Evolutionary conservation across 2,888 invertebrate genomes (phyloP), one percentile per base, ranked within the genome.

Genomic region (Nephrotoma appendiculata): DNA sequence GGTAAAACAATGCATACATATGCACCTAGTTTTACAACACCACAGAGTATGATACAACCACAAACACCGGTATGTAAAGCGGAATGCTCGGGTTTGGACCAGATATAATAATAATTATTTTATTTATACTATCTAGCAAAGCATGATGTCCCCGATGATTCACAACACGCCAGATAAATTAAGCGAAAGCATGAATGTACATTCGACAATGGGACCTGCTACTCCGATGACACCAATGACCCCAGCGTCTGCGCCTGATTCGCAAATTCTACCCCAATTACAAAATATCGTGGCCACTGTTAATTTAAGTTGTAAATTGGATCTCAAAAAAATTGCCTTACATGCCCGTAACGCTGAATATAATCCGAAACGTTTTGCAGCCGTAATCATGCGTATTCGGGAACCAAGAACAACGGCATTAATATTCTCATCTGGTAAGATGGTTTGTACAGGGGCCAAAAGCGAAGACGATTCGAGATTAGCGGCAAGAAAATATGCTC

Each of bases 301-400:
- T 0, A 99, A 98, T 91, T 92, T 99, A 86, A 97, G 96, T 89
- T 98, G 98, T 91, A 98, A 97, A 92, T 92, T 99, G 88, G 99
- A 99, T 90, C 93, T 99, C 88, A 99, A 99, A 90, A 98, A 97
- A 92, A 99, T 99, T 89, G 99, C 99, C 0, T 92, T 99, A 2
- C 98, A 98, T 91, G 99, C 99, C 0, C 95, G 99, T 91, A 99
- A 99, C 93, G 99, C 99, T 1, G 99, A 99, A 92, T 99, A 99
- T 91, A 99, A 99, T 92, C 99, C 99, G 7, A 99, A 99, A 92
- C 96, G 99, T 90, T 99, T 99, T 93, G 98, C 99, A 86, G 99
- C 99, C 57, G 99, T 99, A 4, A 99, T 99, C 87, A 99, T 99
- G 99, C 94, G 99, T 91, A 97, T 95, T 92, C 94, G 93, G 89